Evolutionary conservation across 2,797 vertebrate species (phyloP), one percentile per base, ranked within the genome.

Genomic region (Alectoris magna): DNA sequence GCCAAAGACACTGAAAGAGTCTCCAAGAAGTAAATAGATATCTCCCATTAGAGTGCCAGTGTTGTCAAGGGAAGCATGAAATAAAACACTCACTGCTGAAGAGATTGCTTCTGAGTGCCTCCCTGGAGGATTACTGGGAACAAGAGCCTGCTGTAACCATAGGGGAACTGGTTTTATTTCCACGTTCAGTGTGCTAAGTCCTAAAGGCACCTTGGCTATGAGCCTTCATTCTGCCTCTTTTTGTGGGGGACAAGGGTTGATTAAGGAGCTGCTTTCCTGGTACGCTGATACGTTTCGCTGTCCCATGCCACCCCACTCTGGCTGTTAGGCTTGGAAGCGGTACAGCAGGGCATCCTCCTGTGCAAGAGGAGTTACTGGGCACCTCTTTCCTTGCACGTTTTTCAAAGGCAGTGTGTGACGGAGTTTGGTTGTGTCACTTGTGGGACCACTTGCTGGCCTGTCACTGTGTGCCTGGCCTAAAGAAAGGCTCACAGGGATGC

Each of bases 11-110:
- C 39, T 71, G 51, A 64, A 73, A 88, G 74, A 48, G 58, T 91
- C 62, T 93, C 90, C 90, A 87, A 93, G 81, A 83, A 90, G n/a
- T 91, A 43, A 73, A 63, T 71, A 80, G 75, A 72, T 74, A 62
- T 26, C 69, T 88, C 44, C 55, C 1, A 1, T 66, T 73, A 60
- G 60, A 46, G 21, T 84, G 84, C 91, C 92, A 68, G 55, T 21
- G 60, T 67, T 88, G 93, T 87, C 80, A 84, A 18, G 72, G 62
- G 84, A 80, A 69, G 76, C 44, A n/a, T 1, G 62, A 73, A 71
- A 58, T 74, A 38, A 87, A 94, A 68, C 74, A 82, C 49, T 43
- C 67, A 9, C 51, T 3, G 3, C 74, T 94, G 75, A n/a, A 79
- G 64, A 85, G 43, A 10, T 58, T 6, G 1, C 64, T 85, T 26